A percentile compares a stretch with the other conserved stretches of the same genome.
These are phyloP conservation scores for Embidobia sp. DNA, from an alignment of 2,888 invertebrate species.

Conservation along the genomic window DNA sequence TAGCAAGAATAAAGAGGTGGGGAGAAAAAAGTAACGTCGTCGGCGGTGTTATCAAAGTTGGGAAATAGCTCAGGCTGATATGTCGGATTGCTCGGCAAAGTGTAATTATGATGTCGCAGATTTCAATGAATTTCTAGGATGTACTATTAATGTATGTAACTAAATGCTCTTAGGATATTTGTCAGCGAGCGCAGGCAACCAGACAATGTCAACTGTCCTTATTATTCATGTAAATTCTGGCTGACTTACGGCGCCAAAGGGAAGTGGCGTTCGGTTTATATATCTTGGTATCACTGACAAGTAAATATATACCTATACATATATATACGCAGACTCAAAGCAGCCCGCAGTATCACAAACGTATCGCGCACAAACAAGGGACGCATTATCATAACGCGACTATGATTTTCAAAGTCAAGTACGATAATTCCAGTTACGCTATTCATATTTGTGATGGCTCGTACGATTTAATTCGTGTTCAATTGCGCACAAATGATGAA, in stretches of 20 bases:
- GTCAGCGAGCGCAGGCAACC: constrained; percentile 50
- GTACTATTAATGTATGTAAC: constrained; percentile 54
- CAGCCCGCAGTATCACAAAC: constrained; percentile 14
- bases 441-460: constrained; percentile 16
- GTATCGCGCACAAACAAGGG: constrained; percentile 38
- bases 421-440: constrained; percentile 33
- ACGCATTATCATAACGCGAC: constrained; percentile 34
- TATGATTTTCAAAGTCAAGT: constrained; percentile 50
- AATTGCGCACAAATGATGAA: constrained; percentile 1
- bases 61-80: constrained; percentile 21
- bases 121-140: constrained; percentile 48
- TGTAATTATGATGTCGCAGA: constrained; percentile 48
- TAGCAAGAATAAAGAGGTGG: neutral
- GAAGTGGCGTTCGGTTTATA: constrained; percentile 60
- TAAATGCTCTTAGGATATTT: constrained; percentile 59
- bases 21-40: neutral
- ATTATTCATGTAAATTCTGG: constrained; percentile 61
- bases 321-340: constrained; percentile 19
- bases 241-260: constrained; percentile 62
- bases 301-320: constrained; percentile 45
- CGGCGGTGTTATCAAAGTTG: constrained; percentile 31
- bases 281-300: constrained; percentile 57
- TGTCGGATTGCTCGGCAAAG: neutral
- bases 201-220: constrained; percentile 61
- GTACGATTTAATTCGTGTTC: constrained; percentile 8